A percentile compares a stretch with the other conserved stretches of the same genome.
These are phyloP conservation scores for Cataglyphis albicans DNA, from an alignment of 2,888 invertebrate species.

Conservation along the genomic window DNA sequence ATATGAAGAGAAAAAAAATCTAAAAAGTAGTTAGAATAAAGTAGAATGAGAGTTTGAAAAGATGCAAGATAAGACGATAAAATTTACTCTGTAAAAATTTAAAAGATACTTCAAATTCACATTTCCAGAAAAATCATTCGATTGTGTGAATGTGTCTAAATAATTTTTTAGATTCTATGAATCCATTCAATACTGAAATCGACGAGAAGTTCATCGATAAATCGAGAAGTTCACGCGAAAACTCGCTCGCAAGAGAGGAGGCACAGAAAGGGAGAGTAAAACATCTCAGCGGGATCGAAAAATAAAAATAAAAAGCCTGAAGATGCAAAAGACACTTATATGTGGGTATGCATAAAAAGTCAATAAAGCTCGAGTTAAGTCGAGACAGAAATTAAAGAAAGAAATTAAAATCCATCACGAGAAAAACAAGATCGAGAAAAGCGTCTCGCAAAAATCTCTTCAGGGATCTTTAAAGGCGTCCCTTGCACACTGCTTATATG, in stretches of 20 bases:
- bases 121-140: background rate
- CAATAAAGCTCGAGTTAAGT: background rate
- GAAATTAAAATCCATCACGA: constrained; percentile 29
- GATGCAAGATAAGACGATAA: background rate
- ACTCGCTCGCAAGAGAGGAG: constrained; percentile 1
- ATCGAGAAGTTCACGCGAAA: constrained; percentile 39
- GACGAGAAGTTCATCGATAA: constrained; percentile 31
- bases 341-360: background rate
- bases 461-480: background rate
- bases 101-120: background rate
- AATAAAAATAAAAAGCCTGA: constrained; percentile 28
- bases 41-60: background rate
- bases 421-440: background rate
- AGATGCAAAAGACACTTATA: background rate
- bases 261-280: constrained; percentile 26
- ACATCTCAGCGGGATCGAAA: constrained; percentile 25
- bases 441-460: background rate
- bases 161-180: background rate
- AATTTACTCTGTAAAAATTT: constrained; percentile 1
- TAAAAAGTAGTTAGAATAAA: background rate
- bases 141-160: background rate
- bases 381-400: background rate
- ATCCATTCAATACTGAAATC: constrained; percentile 22
- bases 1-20: background rate
- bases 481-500: too few species aligned